Base-by-base conservation (phyloP, 2,888 invertebrate genomes). In the Eustalomyia histrio region DNA sequence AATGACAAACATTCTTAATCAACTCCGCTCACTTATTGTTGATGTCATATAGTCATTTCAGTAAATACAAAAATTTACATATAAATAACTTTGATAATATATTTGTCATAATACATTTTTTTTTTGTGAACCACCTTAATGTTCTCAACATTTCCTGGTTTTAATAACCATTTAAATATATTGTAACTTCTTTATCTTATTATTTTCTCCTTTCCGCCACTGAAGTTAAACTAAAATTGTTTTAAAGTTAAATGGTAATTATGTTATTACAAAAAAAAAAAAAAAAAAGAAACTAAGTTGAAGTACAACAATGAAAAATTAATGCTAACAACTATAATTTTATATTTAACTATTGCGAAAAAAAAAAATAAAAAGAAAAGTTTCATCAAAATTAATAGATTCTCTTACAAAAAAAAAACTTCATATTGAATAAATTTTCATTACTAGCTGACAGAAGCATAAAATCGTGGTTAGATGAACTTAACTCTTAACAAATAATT, bases 381-480 rank as follows among this genome's bases (percentile, higher is more conserved):
- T 64, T 58, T 29, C 33, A 33, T 39, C 47, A 64, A 47, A 65
- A 73, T 76, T 73, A 68, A 76, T 73, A 58, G 72, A 80, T 76
- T 80, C 39, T 39, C 29, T 72, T 57, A 14, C 43, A 47, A 1
- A 47, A 47, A 47, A 1, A 47, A 47, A 47, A 47, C 14, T n/a
- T 2, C 14, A 47, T 47, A 47, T 47, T 47, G 43, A 47, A 47
- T n/a, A n/a, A 47, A 47, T 47, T 47, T n/a, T n/a, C 43, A 47
- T 47, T 47, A 47, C 43, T n/a, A 6, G 5, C 43, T 47, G 29
- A 29, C 29, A 29, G 6, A 29, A 29, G 29, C 29, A 6, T 6
- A 6, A 6, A 6, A 29, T 7, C 29, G 7, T 4, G 29, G 29
- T 29, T 29, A 29, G 29, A 29, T 29, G 3, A 7, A 29, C 29